Evolutionary conservation across 2,888 invertebrate species (phyloP), one percentile per base, ranked within the genome.

Genomic region (Adela reaumurella): DNA sequence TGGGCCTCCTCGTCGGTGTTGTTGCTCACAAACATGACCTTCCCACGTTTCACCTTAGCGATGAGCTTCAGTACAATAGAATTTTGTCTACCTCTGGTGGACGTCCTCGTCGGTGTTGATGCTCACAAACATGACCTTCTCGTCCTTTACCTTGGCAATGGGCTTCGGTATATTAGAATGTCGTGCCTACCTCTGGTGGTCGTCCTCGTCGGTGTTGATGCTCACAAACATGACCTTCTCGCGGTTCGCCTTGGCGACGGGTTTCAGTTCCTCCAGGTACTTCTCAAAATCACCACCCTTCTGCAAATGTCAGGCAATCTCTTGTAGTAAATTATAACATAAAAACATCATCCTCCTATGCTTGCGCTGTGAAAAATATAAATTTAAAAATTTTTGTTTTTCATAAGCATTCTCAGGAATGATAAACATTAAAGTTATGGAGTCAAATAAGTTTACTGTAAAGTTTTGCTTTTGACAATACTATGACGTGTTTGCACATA

Each of bases 1-100:
- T 99, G 97, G 68, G 99, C 98, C 65, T 94, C 92, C 65, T 95
- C 92, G 63, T 93, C 95, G 46, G 93, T 88, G 72, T 99, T 91
- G 68, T 99, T 94, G 61, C 92, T 92, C 24, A 99, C 97, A 62
- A 97, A 94, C 64, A 99, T 84, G 61, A 97, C 87, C 76, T 89
- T 88, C 68, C 93, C 94, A 67, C 92, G 92, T 87, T 90, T 96
- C 58, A 86, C 85, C 77, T 90, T 90, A 59, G 98, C 97, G 51
- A 94, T 85, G 19, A 87, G 86, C 64, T 87, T 88, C 65, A 94
- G 86, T n/a, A n/a, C n/a, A n/a, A n/a, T n/a, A n/a, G n/a, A n/a
- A n/a, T n/a, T n/a, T n/a, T 17, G 29, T 35, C 54, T 59, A 78
- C 80, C 79, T 83, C 61, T 90, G 89, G 76, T 99, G 97, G 68